Evolutionary conservation across 2,888 invertebrate species (phyloP), one percentile per base, ranked within the genome.

Genomic region (Morinoia aosen): DNA sequence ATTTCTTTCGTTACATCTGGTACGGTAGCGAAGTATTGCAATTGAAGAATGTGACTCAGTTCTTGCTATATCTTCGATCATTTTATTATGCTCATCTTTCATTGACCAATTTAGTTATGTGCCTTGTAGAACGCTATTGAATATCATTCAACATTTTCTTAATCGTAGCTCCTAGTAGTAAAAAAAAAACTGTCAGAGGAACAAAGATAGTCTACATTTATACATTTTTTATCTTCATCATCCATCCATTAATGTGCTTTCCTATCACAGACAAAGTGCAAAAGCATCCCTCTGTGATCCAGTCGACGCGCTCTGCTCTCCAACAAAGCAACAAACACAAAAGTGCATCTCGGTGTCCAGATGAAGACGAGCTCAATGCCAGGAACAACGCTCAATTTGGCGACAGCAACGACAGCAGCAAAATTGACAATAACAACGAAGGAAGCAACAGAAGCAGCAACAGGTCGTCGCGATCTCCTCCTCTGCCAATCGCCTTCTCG

Each of bases 201-300:
- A 14, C 11, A 0, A 40, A 10, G 8, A 40, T 39, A 40, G 48
- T 40, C 39, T 33, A 40, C 3, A 11, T 39, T 48, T 10, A 10
- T 39, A 40, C 90, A 90, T 39, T 90, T 2, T 90, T 90, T 11
- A 10, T 12, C 11, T 10, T 11, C 40, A 8, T 16, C 19, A 39
- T 64, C 3, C 40, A 8, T 0, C 39, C 90, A 40, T 90, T 40
- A 76, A 76, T 39, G 12, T 40, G 90, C 19, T 39, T 10, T 12
- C 11, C 40, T 39, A 12, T 10, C 90, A 7, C 93, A 93, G 93
- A 93, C 33, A 93, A 93, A 93, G 97, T 96, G 97, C 97, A 96
- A 48, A 96, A 96, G 94, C 98, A 98, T 97, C 98, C 98, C 93
- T 98, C 98, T 97, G 98, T 98, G 95, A 98, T 98, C 97, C 98